Evolutionary conservation across 2,113 vertebrate genomes (phyloP).

Genomic region (Tachysurus fulvidraco): DNA sequence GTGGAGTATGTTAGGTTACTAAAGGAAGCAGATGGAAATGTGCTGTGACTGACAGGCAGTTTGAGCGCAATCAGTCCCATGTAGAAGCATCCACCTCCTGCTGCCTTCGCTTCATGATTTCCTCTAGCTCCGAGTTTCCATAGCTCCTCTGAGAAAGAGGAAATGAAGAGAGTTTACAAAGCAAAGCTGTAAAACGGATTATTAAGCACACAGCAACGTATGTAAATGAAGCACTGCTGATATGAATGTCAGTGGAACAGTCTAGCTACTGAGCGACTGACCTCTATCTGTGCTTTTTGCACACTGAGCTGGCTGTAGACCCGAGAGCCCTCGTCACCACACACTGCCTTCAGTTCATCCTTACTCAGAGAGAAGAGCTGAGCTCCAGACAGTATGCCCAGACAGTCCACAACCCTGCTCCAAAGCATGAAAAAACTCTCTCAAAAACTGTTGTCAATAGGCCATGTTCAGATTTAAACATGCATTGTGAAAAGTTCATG

Average conservation of each 20-base stretch:
- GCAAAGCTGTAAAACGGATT: neutral
- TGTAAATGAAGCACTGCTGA: neutral
- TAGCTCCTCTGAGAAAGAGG: constrained; percentile 38
- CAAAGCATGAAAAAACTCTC: neutral
- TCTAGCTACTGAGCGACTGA: constrained; percentile 11
- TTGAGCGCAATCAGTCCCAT: constrained; percentile 51
- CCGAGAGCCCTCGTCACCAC: constrained; percentile 79
- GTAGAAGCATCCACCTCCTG: constrained; percentile 50
- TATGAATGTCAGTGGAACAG: neutral
- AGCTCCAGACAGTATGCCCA: constrained; percentile 79
- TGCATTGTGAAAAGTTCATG: neutral
- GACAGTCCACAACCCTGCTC: constrained; percentile 76
- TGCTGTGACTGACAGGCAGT: constrained; percentile 36
- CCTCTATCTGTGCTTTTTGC: constrained; percentile 79
- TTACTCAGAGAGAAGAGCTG: constrained; percentile 87
- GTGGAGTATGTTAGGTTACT: constrained; percentile 31
- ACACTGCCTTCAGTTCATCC: constrained; percentile 82
- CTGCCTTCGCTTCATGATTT: constrained; percentile 54
- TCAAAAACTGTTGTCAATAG: neutral
- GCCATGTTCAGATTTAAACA: neutral
- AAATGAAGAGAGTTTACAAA: neutral
- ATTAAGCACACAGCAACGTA: neutral
- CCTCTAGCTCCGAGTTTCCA: constrained; percentile 51
- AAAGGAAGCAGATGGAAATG: constrained; percentile 37
- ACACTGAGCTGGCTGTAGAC: constrained; percentile 84